phyloP scores from a whole-genome alignment of 2,797 vertebrate genomes.

The Gadopsis bispinosus region DNA sequence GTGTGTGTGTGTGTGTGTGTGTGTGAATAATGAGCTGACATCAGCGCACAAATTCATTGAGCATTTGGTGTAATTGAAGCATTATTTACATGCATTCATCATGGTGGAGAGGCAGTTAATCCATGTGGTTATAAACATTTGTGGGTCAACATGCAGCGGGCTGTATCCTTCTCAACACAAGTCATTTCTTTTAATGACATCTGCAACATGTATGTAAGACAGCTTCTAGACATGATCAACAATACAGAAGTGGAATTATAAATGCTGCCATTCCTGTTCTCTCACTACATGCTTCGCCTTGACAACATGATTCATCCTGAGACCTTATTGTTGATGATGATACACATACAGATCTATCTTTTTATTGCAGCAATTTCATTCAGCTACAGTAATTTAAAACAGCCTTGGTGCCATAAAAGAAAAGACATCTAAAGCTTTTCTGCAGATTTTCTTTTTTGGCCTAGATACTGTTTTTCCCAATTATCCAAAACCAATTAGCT shows the following conservation, averaged over 20 bases:
- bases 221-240: not conserved
- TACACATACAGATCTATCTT: not conserved
- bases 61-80: slow-evolving; percentile 23
- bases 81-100: slow-evolving; percentile 37
- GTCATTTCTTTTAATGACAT: slow-evolving; percentile 10
- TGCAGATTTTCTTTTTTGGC: not conserved
- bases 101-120: not conserved
- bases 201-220: not conserved
- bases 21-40: slow-evolving; percentile 39
- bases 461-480: not conserved
- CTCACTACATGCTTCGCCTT: not conserved
- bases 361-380: not conserved
- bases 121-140: not conserved
- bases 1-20: not conserved
- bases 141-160: not conserved
- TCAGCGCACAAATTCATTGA: slow-evolving; percentile 14
- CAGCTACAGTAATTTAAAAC: not conserved
- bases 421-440: not conserved
- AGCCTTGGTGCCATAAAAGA: not conserved
- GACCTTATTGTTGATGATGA: not conserved
- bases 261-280: not conserved
- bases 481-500: not conserved
- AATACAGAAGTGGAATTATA: not conserved
- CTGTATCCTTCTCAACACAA: not conserved
- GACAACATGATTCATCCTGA: not conserved